A percentile compares a stretch with the other conserved stretches of the same genome.
Conservation (phyloP, 2,888 invertebrate genomes). For the Apoda limacodes region DNA sequence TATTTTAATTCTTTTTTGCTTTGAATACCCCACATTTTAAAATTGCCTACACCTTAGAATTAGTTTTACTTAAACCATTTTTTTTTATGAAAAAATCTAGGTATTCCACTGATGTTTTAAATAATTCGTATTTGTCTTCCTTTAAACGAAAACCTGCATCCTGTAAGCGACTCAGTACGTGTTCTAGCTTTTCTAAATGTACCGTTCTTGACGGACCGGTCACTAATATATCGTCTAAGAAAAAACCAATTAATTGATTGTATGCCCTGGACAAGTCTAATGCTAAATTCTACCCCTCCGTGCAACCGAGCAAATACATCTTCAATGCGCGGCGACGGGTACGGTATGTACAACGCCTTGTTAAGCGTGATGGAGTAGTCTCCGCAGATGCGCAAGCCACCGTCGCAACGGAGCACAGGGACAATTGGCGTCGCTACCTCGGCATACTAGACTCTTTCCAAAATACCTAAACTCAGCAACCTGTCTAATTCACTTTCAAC, state of each 20-base stretch:
- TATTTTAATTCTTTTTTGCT: too few relatives aligned
- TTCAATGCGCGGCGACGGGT: constrained; percentile 22
- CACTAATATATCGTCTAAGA: too few relatives aligned
- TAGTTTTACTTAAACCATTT: too few relatives aligned
- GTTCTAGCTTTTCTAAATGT: too few relatives aligned
- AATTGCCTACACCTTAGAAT: too few relatives aligned
- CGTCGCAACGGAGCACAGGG: constrained; percentile 12
- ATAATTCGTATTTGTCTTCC: too few relatives aligned
- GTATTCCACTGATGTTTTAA: too few relatives aligned
- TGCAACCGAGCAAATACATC: constrained; percentile 20
- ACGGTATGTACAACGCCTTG: constrained; percentile 15
- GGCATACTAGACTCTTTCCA: constrained; percentile 12
- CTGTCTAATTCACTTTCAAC: constrained; percentile 14
- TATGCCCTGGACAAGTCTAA: constrained; percentile 18
- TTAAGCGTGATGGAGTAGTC: constrained; percentile 17
- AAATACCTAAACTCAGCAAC: constrained; percentile 12
- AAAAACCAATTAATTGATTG: constrained; percentile 12
- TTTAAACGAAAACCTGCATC: too few relatives aligned
- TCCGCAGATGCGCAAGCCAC: constrained; percentile 11
- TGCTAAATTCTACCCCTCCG: constrained; percentile 17
- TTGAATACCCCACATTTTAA: too few relatives aligned
- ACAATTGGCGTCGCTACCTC: constrained; percentile 14
- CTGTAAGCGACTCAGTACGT: too few relatives aligned
- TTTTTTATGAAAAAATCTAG: too few relatives aligned
- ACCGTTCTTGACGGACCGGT: too few relatives aligned